Base-by-base conservation (phyloP, 2,797 vertebrate genomes). In the Danio tinwini region DNA sequence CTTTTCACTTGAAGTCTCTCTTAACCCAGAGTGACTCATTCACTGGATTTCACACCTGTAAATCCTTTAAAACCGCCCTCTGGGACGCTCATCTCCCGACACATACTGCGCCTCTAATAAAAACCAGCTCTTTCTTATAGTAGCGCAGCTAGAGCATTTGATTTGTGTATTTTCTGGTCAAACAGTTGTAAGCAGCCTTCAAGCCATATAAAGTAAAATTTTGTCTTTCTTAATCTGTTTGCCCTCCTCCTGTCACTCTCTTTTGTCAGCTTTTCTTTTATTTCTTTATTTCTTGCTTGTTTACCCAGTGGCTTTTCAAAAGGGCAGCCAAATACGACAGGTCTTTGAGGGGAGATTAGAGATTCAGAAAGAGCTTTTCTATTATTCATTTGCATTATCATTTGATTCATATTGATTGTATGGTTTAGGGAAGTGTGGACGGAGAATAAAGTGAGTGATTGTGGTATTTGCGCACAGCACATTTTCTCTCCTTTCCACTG, bases 321-420 rank as follows among this genome's bases (percentile, higher is more conserved):
- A 86, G 86, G 84, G 84, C 76, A 74, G 80, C 74, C 71, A 79
- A 82, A 88, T 87, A 83, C 56, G 84, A 86, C 85, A 82, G 73
- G 73, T 87, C 86, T 90, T 84, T 85, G 50, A 86, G 84, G 86
- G 62, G 81, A 85, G 87, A 89, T 91, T 90, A 89, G 87, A 87
- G 85, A 82, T 83, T 85, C 63, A 55, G 82, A 45, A 88, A 81
- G 85, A 62, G 59, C 40, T 69, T 82, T 82, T 55, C 76, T 75
- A 81, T 82, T 81, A 73, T 86, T 82, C 52, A 62, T 86, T 88
- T 80, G 70, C 83, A 83, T 87, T 86, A 84, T 85, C 80, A 83
- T 85, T 88, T 86, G 84, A 85, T 83, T 89, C 68, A 50, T 85
- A 83, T 73, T 86, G 87, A 88, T 87, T 87, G 88, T 63, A 9